Conservation (phyloP, 2,797 vertebrate genomes). For the Monodelphis domestica region DNA sequence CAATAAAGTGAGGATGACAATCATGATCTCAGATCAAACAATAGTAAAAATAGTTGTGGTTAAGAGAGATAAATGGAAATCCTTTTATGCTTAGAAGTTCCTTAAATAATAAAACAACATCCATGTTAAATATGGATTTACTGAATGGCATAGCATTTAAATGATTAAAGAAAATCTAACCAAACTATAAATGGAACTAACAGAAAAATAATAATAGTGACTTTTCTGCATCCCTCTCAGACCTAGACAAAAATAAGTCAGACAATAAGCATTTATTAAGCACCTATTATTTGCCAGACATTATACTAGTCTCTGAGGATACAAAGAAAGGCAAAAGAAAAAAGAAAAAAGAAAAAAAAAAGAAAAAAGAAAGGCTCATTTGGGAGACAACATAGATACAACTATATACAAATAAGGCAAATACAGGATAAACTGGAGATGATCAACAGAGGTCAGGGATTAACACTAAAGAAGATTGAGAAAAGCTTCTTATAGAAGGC, state of each 20-base stretch:
- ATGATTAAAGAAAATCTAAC: background rate
- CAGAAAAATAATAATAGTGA: background rate
- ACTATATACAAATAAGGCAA: too few species aligned
- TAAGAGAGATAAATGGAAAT: background rate
- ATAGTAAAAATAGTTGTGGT: background rate
- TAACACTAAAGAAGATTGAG: too few species aligned
- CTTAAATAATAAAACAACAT: background rate
- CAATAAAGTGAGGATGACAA: background rate
- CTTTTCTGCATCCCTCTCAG: background rate
- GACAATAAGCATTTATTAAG: too few species aligned
- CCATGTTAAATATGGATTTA: background rate
- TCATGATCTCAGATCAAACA: background rate
- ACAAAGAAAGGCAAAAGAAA: background rate
- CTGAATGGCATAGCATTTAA: background rate
- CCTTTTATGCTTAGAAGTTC: background rate
- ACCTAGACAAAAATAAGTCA: background rate
- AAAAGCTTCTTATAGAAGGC: too few species aligned
- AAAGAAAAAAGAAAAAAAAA: too few species aligned
- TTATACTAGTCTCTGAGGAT: background rate
- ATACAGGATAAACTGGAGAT: too few species aligned
- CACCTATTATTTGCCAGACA: background rate
- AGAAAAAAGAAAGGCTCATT: too few species aligned
- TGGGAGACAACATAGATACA: too few species aligned
- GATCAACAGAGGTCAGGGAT: too few species aligned
- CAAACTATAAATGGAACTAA: background rate